Conservation (phyloP, 92 coral and sea anemone species). For the Muricea muricata region DNA sequence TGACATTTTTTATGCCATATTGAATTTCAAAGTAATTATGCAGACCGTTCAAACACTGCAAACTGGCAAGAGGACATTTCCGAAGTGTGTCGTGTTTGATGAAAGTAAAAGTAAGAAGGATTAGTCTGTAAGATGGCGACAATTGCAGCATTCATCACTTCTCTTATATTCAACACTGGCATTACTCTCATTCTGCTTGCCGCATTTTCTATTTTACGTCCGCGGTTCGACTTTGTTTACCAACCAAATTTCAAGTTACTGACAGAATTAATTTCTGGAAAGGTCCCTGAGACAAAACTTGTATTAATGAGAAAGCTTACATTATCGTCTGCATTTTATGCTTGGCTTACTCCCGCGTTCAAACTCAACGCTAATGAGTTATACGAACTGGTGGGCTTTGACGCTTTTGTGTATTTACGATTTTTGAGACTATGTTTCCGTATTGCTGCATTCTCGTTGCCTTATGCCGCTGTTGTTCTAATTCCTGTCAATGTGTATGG, state of each 20-base stretch:
- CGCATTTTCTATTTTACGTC: constrained; percentile 79
- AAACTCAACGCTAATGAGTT: constrained; percentile 81
- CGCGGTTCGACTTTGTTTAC: constrained; percentile 76
- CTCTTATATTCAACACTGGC: constrained; percentile 73
- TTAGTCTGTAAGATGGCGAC: neutral
- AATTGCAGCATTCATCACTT: constrained; percentile 63
- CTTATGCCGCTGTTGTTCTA: constrained; percentile 89
- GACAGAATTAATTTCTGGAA: constrained; percentile 74
- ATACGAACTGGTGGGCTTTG: constrained; percentile 88
- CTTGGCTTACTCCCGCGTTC: constrained; percentile 90
- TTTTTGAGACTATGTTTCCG: constrained; percentile 79
- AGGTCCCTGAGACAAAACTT: constrained; percentile 58
- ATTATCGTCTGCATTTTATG: constrained; percentile 67
- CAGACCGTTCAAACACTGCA: too few relatives aligned
- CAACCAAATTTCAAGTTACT: constrained; percentile 84
- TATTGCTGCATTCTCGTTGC: constrained; percentile 80
- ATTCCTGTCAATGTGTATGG: constrained; percentile 83
- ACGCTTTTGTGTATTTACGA: constrained; percentile 85
- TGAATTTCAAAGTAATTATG: too few relatives aligned
- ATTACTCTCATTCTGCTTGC: constrained; percentile 70
- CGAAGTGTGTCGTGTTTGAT: neutral
- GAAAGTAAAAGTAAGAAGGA: neutral
- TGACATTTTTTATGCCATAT: too few relatives aligned
- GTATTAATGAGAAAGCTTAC: constrained; percentile 13
- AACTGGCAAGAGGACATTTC: too few relatives aligned